Evolutionary conservation across 2,113 vertebrate species (phyloP).

Genomic region (Hippocampus abdominalis): DNA sequence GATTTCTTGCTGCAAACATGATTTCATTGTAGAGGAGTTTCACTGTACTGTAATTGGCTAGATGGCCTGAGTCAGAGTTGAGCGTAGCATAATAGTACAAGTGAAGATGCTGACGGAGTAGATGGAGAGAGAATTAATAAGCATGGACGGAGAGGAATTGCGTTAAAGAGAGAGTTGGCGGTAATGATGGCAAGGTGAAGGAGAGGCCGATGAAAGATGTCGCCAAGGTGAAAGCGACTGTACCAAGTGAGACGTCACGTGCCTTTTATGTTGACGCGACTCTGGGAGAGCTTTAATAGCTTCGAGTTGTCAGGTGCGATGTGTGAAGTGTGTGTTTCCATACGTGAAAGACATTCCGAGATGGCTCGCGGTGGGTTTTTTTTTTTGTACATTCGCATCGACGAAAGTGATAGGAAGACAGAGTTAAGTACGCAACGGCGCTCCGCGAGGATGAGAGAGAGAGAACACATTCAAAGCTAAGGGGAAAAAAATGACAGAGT

Average conservation of each 20-base stretch:
- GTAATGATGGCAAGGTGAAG: constrained; percentile 50
- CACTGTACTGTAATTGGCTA: background rate
- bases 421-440: constrained; percentile 28
- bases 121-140: constrained; percentile 45
- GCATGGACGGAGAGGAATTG: constrained; percentile 31
- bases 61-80: constrained; percentile 10
- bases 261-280: constrained; percentile 49
- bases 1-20: no score
- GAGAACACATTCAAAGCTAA: background rate
- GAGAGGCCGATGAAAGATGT: constrained; percentile 46
- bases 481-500: constrained; percentile 26
- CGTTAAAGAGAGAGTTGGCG: constrained; percentile 43
- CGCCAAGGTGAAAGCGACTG: constrained; percentile 19
- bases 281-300: constrained; percentile 27
- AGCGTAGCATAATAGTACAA: constrained; percentile 25
- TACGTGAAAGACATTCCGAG: constrained; percentile 21
- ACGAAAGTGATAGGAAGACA: constrained; percentile 17
- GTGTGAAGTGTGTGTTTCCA: constrained; percentile 12
- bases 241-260: constrained; percentile 54
- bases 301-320: constrained; percentile 9
- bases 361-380: background rate
- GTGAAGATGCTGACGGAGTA: constrained; percentile 36
- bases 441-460: background rate
- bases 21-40: no score
- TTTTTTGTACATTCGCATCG: background rate